A percentile compares a stretch with the other conserved stretches of the same genome.
Conservation (phyloP, 1,140 invertebrate species). For the Drosophila prosaltans region DNA sequence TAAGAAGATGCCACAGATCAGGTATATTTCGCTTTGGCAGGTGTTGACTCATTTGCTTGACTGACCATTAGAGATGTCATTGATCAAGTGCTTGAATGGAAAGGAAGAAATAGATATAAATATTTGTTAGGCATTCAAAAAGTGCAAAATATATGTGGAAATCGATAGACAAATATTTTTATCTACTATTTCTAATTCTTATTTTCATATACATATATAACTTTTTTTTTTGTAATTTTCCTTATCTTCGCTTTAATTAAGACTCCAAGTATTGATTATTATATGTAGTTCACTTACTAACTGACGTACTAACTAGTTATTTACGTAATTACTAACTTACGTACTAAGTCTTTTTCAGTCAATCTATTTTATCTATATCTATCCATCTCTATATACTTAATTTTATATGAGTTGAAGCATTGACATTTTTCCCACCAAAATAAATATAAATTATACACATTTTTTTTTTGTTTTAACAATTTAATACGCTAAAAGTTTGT, state of each 20-base stretch:
- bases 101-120: background rate
- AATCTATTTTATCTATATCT: background rate
- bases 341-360: too few relatives aligned
- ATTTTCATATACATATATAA: too few relatives aligned
- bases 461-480: constrained; percentile 49
- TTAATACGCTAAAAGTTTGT: constrained; percentile 54
- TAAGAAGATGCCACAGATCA: constrained; percentile 7
- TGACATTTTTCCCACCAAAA: constrained; percentile 44
- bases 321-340: too few relatives aligned
- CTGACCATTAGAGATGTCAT: constrained; percentile 65
- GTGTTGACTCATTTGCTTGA: constrained; percentile 74
- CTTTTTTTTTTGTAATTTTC: too few relatives aligned
- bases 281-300: too few relatives aligned
- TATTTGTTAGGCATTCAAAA: background rate
- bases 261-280: too few relatives aligned
- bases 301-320: too few relatives aligned
- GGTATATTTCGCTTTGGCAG: constrained; percentile 47
- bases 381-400: background rate
- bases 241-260: too few relatives aligned
- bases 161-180: too few relatives aligned
- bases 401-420: background rate
- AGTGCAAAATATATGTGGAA: background rate
- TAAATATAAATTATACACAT: constrained; percentile 36
- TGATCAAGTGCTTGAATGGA: constrained; percentile 45
- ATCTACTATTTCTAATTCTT: too few relatives aligned